A percentile compares a stretch with the other conserved stretches of the same genome.
Evolutionary conservation across 2,797 vertebrate genomes (phyloP).

Genomic region (Lacerta viridis): DNA sequence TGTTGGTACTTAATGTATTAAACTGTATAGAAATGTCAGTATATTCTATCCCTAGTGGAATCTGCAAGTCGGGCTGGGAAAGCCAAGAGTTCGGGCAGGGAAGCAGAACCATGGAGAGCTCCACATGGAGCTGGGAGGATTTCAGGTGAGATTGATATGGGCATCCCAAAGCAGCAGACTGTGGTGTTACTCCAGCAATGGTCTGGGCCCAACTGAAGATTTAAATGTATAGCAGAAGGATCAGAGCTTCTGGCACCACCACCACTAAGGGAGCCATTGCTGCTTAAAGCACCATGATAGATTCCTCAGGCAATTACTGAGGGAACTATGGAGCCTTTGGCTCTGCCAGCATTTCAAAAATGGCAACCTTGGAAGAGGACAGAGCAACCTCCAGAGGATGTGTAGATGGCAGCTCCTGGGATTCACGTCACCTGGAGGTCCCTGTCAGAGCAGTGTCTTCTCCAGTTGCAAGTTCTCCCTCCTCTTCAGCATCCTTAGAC

Average conservation of each 20-base stretch:
- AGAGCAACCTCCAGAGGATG: not conserved
- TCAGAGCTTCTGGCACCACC: not conserved
- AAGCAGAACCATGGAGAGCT: slow-evolving; percentile 21
- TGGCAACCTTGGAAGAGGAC: not conserved
- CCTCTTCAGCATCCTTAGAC: not conserved
- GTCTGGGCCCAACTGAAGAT: not conserved
- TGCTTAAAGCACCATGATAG: not conserved
- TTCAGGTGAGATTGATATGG: not conserved
- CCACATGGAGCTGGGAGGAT: not conserved
- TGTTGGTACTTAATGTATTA: not conserved
- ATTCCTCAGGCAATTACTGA: not conserved
- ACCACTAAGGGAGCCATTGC: not conserved
- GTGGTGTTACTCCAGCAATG: too few relatives aligned
- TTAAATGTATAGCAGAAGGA: not conserved
- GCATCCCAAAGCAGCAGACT: not conserved
- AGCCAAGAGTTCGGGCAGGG: not conserved
- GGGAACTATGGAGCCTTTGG: not conserved
- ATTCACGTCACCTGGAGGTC: not conserved
- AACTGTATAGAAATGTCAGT: not conserved
- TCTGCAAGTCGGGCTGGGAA: not conserved
- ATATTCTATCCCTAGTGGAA: not conserved
- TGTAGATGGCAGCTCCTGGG: not conserved
- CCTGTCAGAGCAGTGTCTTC: not conserved
- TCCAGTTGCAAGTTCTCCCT: not conserved
- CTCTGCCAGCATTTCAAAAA: not conserved